phyloP scores from a whole-genome alignment of 2,888 invertebrate genomes.

The Tribolium freemani region DNA sequence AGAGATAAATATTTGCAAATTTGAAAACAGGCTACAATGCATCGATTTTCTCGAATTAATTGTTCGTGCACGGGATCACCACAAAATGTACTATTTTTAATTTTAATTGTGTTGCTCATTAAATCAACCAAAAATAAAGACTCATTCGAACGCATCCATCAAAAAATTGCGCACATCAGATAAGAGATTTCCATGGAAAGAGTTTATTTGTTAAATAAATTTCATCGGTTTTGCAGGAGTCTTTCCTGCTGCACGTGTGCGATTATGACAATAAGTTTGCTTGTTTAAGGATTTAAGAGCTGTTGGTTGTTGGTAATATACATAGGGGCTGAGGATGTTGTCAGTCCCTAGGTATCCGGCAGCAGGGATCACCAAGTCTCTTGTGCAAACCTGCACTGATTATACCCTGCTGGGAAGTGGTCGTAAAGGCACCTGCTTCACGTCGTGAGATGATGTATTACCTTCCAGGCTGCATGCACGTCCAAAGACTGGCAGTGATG shows the following conservation, averaged over 20 bases:
- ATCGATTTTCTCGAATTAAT: neutral
- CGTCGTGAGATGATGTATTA: constrained; percentile 38
- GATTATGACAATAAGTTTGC: constrained; percentile 10
- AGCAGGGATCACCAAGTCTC: constrained; percentile 37
- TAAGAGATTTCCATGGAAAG: neutral
- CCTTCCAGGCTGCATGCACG: constrained; percentile 23
- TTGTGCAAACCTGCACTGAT: constrained; percentile 39
- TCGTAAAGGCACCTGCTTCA: constrained; percentile 40
- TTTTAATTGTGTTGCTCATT: neutral
- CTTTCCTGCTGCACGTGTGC: neutral
- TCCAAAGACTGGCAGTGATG: constrained; percentile 24
- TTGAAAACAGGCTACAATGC: neutral
- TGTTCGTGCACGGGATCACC: neutral
- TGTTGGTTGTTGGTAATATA: constrained; percentile 18
- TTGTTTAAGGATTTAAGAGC: constrained; percentile 26
- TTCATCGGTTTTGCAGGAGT: neutral
- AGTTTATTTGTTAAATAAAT: neutral
- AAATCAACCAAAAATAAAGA: neutral
- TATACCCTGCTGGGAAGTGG: constrained; percentile 32
- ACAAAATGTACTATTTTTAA: neutral
- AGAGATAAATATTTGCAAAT: neutral
- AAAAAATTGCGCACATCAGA: neutral
- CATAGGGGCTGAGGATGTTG: neutral
- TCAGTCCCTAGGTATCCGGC: constrained; percentile 28
- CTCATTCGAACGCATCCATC: neutral